Evolutionary conservation across 1,140 invertebrate genomes (phyloP).

Genomic region (Maniola jurtina): DNA sequence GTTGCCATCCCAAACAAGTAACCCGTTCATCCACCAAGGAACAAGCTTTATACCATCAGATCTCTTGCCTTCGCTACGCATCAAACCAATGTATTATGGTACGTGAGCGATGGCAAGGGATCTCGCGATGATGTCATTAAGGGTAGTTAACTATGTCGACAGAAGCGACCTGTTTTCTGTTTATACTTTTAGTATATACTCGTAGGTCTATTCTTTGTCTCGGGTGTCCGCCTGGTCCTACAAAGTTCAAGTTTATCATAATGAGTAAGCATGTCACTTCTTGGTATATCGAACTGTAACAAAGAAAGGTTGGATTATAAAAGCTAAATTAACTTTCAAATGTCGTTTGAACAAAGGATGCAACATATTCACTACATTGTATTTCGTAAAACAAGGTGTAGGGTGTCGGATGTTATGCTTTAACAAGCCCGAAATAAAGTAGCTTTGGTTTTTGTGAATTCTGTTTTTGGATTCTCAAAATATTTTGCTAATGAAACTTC

Average conservation of each 20-base stretch:
- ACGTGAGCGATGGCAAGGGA: too few species aligned
- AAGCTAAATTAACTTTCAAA: conserved; percentile 41
- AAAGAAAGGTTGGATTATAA: conserved; percentile 28
- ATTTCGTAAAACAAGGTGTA: conserved; percentile 44
- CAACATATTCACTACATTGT: conserved; percentile 47
- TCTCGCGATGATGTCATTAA: too few species aligned
- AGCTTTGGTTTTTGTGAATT: conserved; percentile 35
- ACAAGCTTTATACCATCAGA: too few species aligned
- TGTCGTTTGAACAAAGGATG: conserved; percentile 53
- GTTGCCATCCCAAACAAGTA: too few species aligned
- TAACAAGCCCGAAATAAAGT: conserved; percentile 52
- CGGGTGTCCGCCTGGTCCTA: conserved; percentile 1
- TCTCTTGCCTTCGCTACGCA: too few species aligned
- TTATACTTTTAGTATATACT: background rate
- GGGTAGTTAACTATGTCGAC: too few species aligned
- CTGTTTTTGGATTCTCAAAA: conserved; percentile 36
- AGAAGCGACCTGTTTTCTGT: too few species aligned
- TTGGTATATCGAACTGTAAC: conserved; percentile 12
- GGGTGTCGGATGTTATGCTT: conserved; percentile 58
- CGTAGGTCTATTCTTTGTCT: conserved; percentile 1
- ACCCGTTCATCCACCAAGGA: too few species aligned
- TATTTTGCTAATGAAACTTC: background rate
- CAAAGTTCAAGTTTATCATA: conserved; percentile 22
- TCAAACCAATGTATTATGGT: too few species aligned
- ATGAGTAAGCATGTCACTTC: conserved; percentile 31